phyloP scores from a whole-genome alignment of 2,113 vertebrate species.

The Pungitius pungitius region DNA sequence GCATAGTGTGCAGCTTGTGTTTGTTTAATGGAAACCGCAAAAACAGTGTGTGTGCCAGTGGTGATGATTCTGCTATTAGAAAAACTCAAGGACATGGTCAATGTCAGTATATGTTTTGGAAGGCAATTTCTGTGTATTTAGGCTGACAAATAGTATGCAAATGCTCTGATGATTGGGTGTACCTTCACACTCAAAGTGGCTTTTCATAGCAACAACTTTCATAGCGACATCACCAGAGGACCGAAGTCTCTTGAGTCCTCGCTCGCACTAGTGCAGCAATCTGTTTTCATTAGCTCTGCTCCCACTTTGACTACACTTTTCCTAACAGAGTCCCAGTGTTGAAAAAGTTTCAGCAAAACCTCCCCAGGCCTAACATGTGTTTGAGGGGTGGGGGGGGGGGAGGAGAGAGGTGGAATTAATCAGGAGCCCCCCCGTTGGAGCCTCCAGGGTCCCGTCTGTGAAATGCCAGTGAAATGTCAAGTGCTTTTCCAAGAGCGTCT shows the following conservation, averaged over 20 bases:
- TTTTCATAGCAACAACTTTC: background rate
- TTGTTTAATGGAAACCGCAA: background rate
- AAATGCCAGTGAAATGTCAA: conserved; percentile 79
- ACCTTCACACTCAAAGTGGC: background rate
- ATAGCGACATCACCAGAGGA: conserved; percentile 3
- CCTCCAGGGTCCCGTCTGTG: conserved; percentile 51
- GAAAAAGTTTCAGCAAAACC: conserved; percentile 40
- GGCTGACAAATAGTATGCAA: background rate
- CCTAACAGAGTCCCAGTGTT: conserved; percentile 26
- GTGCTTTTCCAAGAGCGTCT: conserved; percentile 61
- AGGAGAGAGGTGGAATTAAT: conserved; percentile 49
- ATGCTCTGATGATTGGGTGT: background rate
- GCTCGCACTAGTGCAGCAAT: conserved; percentile 15
- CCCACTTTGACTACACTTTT: conserved; percentile 27
- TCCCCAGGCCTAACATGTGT: conserved; percentile 42
- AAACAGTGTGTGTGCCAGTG: background rate
- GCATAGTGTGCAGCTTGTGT: background rate
- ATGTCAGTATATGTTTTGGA: background rate
- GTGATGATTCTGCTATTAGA: background rate
- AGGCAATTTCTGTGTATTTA: background rate
- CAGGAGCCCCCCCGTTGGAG: conserved; percentile 52
- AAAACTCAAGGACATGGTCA: background rate
- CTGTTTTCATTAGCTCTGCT: conserved; percentile 48
- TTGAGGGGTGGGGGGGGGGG: no score
- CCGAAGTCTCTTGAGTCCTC: conserved; percentile 11